Base-by-base conservation (phyloP, 2,888 invertebrate genomes). In the Theodoxus fluviatilis region DNA sequence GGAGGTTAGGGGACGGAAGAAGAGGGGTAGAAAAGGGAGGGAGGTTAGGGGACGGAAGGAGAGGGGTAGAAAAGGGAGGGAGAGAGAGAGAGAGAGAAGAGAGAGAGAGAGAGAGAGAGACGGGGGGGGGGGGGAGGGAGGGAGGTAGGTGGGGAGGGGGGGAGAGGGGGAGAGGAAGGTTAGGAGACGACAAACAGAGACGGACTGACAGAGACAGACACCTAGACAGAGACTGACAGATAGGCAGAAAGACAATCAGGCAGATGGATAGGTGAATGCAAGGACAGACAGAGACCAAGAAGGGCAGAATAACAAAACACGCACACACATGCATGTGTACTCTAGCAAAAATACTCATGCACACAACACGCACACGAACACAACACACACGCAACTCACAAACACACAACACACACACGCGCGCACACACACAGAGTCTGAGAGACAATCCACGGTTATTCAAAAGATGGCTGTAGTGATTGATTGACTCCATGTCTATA, bases 21-120 rank as follows among this genome's bases (percentile, higher is more conserved):
- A 52, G 1, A 52, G 2, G 25, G 52, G 25, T n/a, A 52, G 52
- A 18, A 1, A 18, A 25, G n/a, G 1, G 1, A 25, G 25, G 52
- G 25, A 9, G 25, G 25, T 4, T 22, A 4, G 25, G 7, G 25
- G 7, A 52, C 7, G 25, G 7, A 52, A 4, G 25, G 3, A 52
- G 7, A 43, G 43, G 43, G 15, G 43, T 12, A 15, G 15, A 52
- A 4, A 52, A 6, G 25, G 52, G 6, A 6, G 43, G 15, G 43
- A 43, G 43, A 43, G 43, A 43, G 43, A 43, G 43, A 43, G 43
- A 43, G 43, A 43, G 43, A 43, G 43, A 43, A 15, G 43, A 43
- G 43, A 43, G 43, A 43, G 43, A 63, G 63, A 63, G 33, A 63
- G 63, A 63, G 33, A 63, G 63, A 63, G 9, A 63, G 35, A 33